Conservation (phyloP, 2,113 vertebrate genomes). For the Cyprinodon brontotheroides region DNA sequence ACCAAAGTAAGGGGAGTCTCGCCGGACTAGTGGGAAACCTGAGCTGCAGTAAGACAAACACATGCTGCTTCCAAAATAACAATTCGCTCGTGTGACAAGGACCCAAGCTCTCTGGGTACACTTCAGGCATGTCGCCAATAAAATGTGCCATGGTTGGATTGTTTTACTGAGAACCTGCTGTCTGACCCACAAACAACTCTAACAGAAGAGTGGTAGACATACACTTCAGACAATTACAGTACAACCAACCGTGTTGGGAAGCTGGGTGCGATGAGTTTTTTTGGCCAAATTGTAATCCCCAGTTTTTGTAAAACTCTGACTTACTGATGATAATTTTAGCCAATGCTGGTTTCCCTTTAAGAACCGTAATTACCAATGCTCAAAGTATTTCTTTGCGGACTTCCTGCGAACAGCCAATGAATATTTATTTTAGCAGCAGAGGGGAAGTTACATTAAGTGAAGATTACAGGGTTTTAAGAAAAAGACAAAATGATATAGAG, state of each 20-base stretch:
- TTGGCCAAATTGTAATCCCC: neutral
- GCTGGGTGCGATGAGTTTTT: neutral
- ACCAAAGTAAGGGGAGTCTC: slow-evolving; percentile 48
- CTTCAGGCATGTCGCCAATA: slow-evolving; percentile 67
- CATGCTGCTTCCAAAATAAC: slow-evolving; percentile 86
- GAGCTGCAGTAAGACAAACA: slow-evolving; percentile 84
- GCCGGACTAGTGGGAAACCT: slow-evolving; percentile 72
- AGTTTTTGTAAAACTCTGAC: neutral
- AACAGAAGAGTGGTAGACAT: slow-evolving; percentile 12
- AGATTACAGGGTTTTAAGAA: neutral
- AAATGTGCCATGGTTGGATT: slow-evolving; percentile 69
- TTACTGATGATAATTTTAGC: neutral
- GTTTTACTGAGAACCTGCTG: slow-evolving; percentile 62
- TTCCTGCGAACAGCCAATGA: neutral
- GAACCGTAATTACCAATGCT: no score
- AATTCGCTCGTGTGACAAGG: slow-evolving; percentile 74
- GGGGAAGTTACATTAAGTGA: neutral
- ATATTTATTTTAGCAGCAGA: neutral
- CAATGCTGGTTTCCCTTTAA: neutral
- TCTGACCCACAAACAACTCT: slow-evolving; percentile 30
- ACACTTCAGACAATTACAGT: slow-evolving; percentile 53
- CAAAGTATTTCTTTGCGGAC: no score
- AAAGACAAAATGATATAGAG: neutral
- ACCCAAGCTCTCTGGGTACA: slow-evolving; percentile 60
- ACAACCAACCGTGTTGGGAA: slow-evolving; percentile 46